Base-by-base conservation (phyloP, 92 coral and sea anemone species). In the Umimayanthus kanabou region DNA sequence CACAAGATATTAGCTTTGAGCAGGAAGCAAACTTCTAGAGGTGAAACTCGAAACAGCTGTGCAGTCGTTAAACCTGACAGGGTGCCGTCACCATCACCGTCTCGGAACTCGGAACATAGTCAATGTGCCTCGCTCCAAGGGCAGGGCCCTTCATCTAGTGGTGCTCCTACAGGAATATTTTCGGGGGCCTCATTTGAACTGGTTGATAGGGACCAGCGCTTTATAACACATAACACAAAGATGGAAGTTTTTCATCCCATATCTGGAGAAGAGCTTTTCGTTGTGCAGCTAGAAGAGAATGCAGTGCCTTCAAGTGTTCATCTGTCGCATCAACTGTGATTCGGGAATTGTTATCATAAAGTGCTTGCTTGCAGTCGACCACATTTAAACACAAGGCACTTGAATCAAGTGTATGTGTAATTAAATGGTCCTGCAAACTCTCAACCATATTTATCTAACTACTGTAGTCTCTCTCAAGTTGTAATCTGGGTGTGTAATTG, bases 231-330 rank as follows among this genome's bases (percentile, higher is more conserved):
- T 0, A 73, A 71, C 87, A 83, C 87, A 26, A 83, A 71, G 79
- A 83, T 83, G 87, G 87, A 83, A 28, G 87, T 83, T 29, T 83
- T 83, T 55, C 87, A 83, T 5, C 87, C 87, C 76, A 71, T 83
- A 26, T 83, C 87, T 8, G 87, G 87, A 45, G 87, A 83, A 69
- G 77, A 67, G 64, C 87, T 83, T 10, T 83, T 83, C 28, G 87
- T 83, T 42, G 87, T 83, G 0, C 87, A 83, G 65, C 69, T 83
- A 37, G 87, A 83, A 70, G 87, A 83, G 5, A 83, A 50, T 26
- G 77, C 78, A 47, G 78, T 83, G 0, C 66, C 87, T 18, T 80
- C 84, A 33, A 45, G 66, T 40, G 77, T 83, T 13, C 87, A 70
- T 29, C 28, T 83, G n/a, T 83, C 87, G n/a, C 79, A 75, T 75